Base-by-base conservation (phyloP, 2,797 vertebrate genomes). In the Leuciscus waleckii region DNA sequence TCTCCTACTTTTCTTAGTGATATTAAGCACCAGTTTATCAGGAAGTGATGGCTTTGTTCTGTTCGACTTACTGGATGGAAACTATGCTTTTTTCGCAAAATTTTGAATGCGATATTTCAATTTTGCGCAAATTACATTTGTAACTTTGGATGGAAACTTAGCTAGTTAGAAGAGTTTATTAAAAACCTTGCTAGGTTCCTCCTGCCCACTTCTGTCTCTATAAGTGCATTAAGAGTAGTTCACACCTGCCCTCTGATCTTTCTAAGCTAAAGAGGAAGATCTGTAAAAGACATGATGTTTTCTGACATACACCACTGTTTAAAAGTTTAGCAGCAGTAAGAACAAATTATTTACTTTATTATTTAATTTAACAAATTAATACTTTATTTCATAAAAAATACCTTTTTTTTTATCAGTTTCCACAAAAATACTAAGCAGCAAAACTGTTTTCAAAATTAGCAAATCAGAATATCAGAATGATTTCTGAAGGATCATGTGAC, bases 241-340 rank as follows among this genome's bases (percentile, higher is more conserved):
- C 23, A 41, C 5, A 56, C 5, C 23, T 81, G 32, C 14, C 17
- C 7, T 56, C 49, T 54, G 32, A 67, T 8, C 23, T 26, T 13
- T 54, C 35, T 61, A 5, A 61, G 19, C 19, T 8, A 43, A 73
- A 58, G 69, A 58, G 3, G 4, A 82, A 10, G 35, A 84, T 67
- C 41, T 63, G 69, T 19, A 73, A 54, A 85, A 43, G 13, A 46
- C 68, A 75, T 19, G 67, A 80, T 61, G 37, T 13, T 80, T 79
- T 67, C 26, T 19, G 23, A 41, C 9, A 10, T 41, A 3, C 41
- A 77, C 41, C 32, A 23, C 2, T 1, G 10, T 8, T 37, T 5
- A 21, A 35, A 75, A 75, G 0, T 23, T 23, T 37, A 0, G 4
- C 2, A 1, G 35, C 6, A 2, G 17, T 35, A 71, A 17, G 41